Base-by-base conservation (phyloP, 2,888 invertebrate species). In the Sphaeridia pumilis region DNA sequence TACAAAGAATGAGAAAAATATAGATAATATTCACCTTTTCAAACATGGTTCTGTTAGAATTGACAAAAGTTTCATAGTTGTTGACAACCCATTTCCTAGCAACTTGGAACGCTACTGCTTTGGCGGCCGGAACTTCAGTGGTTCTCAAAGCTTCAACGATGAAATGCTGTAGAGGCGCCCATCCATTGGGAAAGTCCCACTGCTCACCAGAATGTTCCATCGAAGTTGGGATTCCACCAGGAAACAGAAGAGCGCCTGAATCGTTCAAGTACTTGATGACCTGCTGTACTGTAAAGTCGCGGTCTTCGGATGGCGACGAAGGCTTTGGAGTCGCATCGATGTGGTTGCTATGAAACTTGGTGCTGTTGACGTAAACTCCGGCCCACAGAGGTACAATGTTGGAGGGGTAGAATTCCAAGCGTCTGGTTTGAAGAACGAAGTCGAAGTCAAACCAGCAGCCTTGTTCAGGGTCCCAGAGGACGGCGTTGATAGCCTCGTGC, bases 151-250 rank as follows among this genome's bases (percentile, higher is more conserved):
- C 88, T 66, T 79, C 76, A 12, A 92, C 80, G 63, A 89, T 73
- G 27, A 90, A 80, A 68, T 92, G 83, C 70, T 92, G 89, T 28
- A 90, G 75, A 1, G 93, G 93, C 1, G 93, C 86, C 94, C 93
- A 94, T 7, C 54, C 49, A 49, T 57, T 58, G 2, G 72, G 62
- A 44, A 62, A 62, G 44, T 63, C 62, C 64, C 64, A 63, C 44
- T 65, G 65, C 35, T 59, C 54, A 3, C 85, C 84, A 0, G 84
- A 82, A 14, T 82, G 78, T 64, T 80, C 78, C 58, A 84, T 72
- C 0, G 87, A 86, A 0, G 84, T 78, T 14, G 89, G 89, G 24
- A 87, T 80, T 14, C 89, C 89, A 2, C 88, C 88, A 52, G 80
- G 78, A 70, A 67, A 69, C 14, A 64, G 61, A 60, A 69, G 72